Base-by-base conservation (phyloP, 2,888 invertebrate genomes). In the Hyalella azteca region DNA sequence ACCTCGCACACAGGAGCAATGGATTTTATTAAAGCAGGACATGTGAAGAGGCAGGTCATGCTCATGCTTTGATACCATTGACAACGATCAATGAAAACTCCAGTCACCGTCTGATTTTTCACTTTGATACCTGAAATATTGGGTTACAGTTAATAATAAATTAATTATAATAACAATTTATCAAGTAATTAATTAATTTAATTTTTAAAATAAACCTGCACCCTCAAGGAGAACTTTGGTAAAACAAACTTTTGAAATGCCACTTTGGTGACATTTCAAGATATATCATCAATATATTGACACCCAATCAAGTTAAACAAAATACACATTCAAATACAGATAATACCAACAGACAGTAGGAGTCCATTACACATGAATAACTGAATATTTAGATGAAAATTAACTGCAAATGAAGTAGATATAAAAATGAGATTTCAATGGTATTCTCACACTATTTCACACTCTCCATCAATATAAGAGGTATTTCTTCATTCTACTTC, bases 1-100 rank as follows among this genome's bases (percentile, higher is more conserved):
- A 66, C 66, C 66, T 36, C 36, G 36, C 66, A 66, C 39, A 66
- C 32, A 36, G 66, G 66, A 11, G 32, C 66, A 39, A 66, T 36
- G 66, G 32, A n/a, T 19, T 66, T 19, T 4, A 66, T 9, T 0
- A 36, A 9, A 22, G 36, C 13, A 39, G 36, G 66, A 39, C 66
- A 66, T 22, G 39, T 36, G 36, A 66, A 39, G 15, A 66, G 19
- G 36, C 15, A 66, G 5, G 11, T 36, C 66, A 66, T 19, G 3
- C 36, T 32, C 36, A 66, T 66, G 66, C 19, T 66, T 3, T 36
- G 15, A 19, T 66, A 39, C 66, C 66, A 66, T 4, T 66, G 66
- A 29, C 66, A 66, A 7, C 66, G 66, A 19, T 66, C 66, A 36
- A 66, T 66, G 39, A 66, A 39, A 0, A 66, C 36, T 19, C 66